These are phyloP conservation scores for Aphelinus certus DNA, from an alignment of 1,140 invertebrate genomes.

Conservation along the genomic window DNA sequence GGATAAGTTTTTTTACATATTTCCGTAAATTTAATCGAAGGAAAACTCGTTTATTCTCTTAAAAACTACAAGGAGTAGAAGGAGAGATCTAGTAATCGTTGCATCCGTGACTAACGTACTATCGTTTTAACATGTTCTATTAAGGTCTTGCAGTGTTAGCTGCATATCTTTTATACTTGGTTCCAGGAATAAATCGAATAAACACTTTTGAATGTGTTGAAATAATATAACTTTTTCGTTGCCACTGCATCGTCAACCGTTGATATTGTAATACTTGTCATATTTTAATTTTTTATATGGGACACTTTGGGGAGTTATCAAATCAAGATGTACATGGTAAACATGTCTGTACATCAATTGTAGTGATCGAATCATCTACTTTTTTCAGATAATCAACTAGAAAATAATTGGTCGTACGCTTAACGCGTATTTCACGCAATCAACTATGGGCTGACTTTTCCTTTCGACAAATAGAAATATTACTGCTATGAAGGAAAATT, in stretches of 20 bases:
- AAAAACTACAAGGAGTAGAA: slow-evolving; percentile 37
- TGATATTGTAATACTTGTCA: too few relatives aligned
- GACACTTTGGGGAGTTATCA: too few relatives aligned
- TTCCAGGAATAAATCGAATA: too few relatives aligned
- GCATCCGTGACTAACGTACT: slow-evolving; percentile 32
- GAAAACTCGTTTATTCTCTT: slow-evolving; percentile 45
- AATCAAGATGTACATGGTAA: too few relatives aligned
- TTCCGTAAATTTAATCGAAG: slow-evolving; percentile 47
- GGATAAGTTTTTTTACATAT: too few relatives aligned
- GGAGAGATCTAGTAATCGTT: slow-evolving; percentile 42
- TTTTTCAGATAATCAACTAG: slow-evolving; percentile 13
- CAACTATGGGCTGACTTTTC: slow-evolving; percentile 11
- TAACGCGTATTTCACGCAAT: neutral
- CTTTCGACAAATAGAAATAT: neutral
- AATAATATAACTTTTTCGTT: too few relatives aligned
- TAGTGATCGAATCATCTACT: neutral
- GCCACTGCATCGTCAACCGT: too few relatives aligned
- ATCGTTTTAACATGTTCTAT: too few relatives aligned
- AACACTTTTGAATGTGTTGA: too few relatives aligned
- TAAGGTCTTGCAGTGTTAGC: too few relatives aligned
- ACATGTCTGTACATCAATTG: slow-evolving; percentile 2
- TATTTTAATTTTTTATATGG: too few relatives aligned
- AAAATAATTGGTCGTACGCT: slow-evolving; percentile 31
- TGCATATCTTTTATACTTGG: too few relatives aligned
- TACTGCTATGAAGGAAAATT: neutral